Evolutionary conservation across 2,888 invertebrate genomes (phyloP), one percentile per base, ranked within the genome.

Genomic region (Drosophila macrospina): DNA sequence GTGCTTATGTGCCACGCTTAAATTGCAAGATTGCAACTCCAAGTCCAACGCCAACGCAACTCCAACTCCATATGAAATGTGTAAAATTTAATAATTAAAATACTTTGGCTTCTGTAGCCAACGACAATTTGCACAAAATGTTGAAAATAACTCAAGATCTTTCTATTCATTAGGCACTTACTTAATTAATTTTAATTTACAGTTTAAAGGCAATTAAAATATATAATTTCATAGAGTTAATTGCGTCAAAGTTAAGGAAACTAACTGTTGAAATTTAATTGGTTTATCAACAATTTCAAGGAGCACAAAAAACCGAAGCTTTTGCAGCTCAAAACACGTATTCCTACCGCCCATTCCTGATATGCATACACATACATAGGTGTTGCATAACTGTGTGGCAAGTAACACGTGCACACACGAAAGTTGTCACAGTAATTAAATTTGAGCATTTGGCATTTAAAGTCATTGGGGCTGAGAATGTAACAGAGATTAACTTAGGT

Each of bases 231-330:
- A 41, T 41, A 11, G 11, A 41, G 20, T 41, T 5, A 20, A 11
- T 41, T 41, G 10, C 5, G 39, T 10, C 5, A 41, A 41, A 41
- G 20, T 55, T 44, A 10, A 20, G 24, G 26, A 16, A 47, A 61
- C 51, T 39, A 55, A 28, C 26, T 55, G 15, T 8, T 28, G 2
- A 41, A 73, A 73, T 55, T 6, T 10, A 72, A 64, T 64, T 57
- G 20, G n/a, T n/a, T n/a, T 26, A 60, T 30, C 67, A 37, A 63
- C 8, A n/a, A 7, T 3, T 15, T 6, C 36, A 7, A 32, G 32
- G 7, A 10, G 8, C 11, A 47, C 20, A 30, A 11, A 34, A 45
- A 41, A n/a, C 24, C 15, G 24, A 8, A 7, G 2, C n/a, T 52
- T 37, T n/a, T 8, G 7, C 45, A 24, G n/a, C n/a, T 42, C 6